Base-by-base conservation (phyloP, 2,113 vertebrate species). In the Oryzias woworae region DNA sequence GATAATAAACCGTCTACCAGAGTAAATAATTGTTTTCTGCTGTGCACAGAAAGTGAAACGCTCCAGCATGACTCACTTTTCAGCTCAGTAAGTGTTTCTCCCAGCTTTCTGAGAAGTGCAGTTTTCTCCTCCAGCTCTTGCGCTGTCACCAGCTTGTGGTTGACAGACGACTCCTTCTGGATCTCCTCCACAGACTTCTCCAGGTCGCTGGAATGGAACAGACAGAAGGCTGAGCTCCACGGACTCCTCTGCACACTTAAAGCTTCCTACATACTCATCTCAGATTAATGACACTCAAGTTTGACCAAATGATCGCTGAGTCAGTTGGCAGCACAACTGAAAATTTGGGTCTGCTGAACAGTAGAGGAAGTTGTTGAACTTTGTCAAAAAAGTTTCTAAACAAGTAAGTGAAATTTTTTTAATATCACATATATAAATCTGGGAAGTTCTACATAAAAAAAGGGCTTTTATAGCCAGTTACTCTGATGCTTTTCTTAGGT, bases 91-190 rank as follows among this genome's bases (percentile, higher is more conserved):
- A 99, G 92, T 0, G 95, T 98, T 86, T 99, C 96, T 78, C 96
- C 96, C 5, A 99, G 92, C 74, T 95, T 95, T 78, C 95, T 94
- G 61, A 99, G 90, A 81, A 96, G 90, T 22, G 92, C 80, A 0
- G 93, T 92, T 88, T 99, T 98, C 89, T 99, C 96, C 89, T 99
- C 97, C 90, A 99, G 90, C 86, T 99, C 97, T 53, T 96, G 95
- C 66, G 91, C 92, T 0, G 94, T 92, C 83, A 98, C 92, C 69
- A 97, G 93, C 68, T 94, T 93, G 84, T 95, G 95, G 87, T 89
- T 96, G 85, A 96, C 94, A 10, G 93, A 90, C 46, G 94, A 87
- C 45, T 97, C 96, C 83, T 94, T 95, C 88, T 98, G 96, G 87
- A 98, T 94, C 88, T 94, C 96, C 62, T 98, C 96, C 91, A 98